Base-by-base conservation (phyloP, 1,140 invertebrate genomes). In the Phthorimaea operculella region DNA sequence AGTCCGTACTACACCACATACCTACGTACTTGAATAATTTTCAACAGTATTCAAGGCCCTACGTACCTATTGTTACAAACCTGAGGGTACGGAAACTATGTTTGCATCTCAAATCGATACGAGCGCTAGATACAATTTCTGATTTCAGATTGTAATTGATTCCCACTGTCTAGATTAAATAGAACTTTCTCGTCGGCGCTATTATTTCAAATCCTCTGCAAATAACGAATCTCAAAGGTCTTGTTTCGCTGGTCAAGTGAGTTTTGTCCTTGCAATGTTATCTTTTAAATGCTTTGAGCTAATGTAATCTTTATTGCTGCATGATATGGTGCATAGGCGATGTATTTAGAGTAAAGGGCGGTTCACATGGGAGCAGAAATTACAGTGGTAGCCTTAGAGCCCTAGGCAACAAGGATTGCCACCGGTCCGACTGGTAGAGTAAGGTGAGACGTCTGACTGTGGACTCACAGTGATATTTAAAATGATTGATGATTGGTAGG, bases 401-500 rank as follows among this genome's bases (percentile, higher is more conserved):
- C 57, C 45, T 49, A 45, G 58, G 66, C 61, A 57, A 52, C 62
- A 57, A 58, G 55, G 54, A 65, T 57, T 58, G 62, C 65, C 59
- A 64, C 61, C 58, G 54, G 66, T 64, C 50, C 17, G 60, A 74
- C 75, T 70, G 63, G 73, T 64, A 74, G 72, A 74, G 21, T 28
- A 28, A 28, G 21, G 21, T 28, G 21, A 28, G 21, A 72, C 70
- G 64, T 62, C 56, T 57, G 61, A 64, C 59, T 60, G 57, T 51
- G 9, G 33, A 59, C 54, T 58, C 55, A 51, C 58, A 58, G 56
- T 50, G 15, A 50, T 66, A 66, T 57, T 72, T 69, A 77, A 72
- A 71, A 66, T 67, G 72, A 74, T 72, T 67, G 68, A 74, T 76
- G 70, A 79, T 68, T 72, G 68, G 64, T 70, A 59, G 73, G 69